Evolutionary conservation across 2,797 vertebrate species (phyloP).

Genomic region (Chaetophractus vellerosus): DNA sequence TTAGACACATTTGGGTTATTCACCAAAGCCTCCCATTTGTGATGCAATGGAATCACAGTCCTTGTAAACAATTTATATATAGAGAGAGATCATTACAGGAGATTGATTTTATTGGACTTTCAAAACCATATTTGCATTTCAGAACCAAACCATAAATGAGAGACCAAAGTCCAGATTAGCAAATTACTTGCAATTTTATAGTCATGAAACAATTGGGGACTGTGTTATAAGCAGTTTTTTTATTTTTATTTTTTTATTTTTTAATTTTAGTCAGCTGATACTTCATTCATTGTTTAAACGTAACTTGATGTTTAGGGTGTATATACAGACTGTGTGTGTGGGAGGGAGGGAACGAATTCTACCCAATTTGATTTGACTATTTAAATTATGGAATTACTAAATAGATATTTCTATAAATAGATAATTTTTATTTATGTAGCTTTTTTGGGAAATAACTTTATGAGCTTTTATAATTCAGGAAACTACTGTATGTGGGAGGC

Average conservation of each 20-base stretch:
- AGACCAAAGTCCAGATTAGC: constrained; percentile 75
- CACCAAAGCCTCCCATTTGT: constrained; percentile 52
- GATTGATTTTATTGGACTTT: constrained; percentile 59
- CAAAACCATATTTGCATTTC: constrained; percentile 64
- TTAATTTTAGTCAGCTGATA: constrained; percentile 52
- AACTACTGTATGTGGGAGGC: constrained; percentile 71
- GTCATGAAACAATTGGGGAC: constrained; percentile 62
- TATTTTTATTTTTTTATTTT: neutral
- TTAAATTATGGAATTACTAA: constrained; percentile 81
- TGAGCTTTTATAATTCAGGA: constrained; percentile 84
- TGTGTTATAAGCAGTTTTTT: constrained; percentile 32
- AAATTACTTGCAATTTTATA: constrained; percentile 60
- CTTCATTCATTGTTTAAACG: constrained; percentile 64
- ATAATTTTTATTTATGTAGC: constrained; percentile 81
- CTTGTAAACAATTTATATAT: constrained; percentile 27
- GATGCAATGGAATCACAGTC: constrained; percentile 36
- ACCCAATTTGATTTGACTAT: constrained; percentile 71
- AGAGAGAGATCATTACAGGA: neutral
- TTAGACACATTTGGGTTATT: constrained; percentile 65
- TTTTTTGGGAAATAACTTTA: constrained; percentile 75
- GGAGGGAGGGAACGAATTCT: constrained; percentile 62
- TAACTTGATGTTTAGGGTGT: constrained; percentile 53
- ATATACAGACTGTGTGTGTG: constrained; percentile 71
- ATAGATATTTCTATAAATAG: constrained; percentile 81
- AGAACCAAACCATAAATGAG: constrained; percentile 73